Evolutionary conservation across 2,113 vertebrate species (phyloP), one percentile per base, ranked within the genome.

Genomic region (Onychorhynchus coronatus): DNA sequence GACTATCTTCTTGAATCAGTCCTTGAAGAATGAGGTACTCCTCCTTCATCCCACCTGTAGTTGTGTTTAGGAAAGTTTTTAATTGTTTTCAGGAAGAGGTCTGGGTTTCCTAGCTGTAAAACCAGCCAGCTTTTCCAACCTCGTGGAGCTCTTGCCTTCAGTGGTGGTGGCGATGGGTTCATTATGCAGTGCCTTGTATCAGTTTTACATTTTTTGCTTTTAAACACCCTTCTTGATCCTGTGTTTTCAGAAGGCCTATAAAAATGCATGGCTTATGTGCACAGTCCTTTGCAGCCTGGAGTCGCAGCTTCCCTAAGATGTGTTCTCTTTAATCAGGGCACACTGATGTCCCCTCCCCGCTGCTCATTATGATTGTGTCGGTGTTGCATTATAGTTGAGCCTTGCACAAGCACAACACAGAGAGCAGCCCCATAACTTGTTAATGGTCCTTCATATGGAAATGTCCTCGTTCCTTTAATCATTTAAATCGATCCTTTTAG

Each of bases 261-360:
- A 89, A 92, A 95, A 93, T 73, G 65, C 65, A 77, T 1, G 0
- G 58, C n/a, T 79, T 76, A 39, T 76, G 35, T 88, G n/a, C 71
- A 41, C 3, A 19, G 67, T 68, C 9, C 91, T 88, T 90, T 74
- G 88, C 77, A 91, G 50, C 63, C n/a, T 66, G 50, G 58, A 53
- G 66, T 90, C 85, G 49, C 58, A 85, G 91, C 78, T 79, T 88
- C 62, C 67, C 82, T 90, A 55, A 88, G 91, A 93, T 70, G 67
- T 56, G 7, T 79, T 84, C 62, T 71, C 61, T 95, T 95, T 85
- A 91, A 92, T 85, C 77, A 92, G 68, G 66, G 41, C 65, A 52
- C 27, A 16, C 79, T 67, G 87, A 78, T 87, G 86, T 90, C 41
- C 65, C 65, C 42, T 72, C 89, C 71, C 58, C 2, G 2, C 61